Conservation (phyloP, 2,113 vertebrate genomes). For the Plestiodon gilberti region DNA sequence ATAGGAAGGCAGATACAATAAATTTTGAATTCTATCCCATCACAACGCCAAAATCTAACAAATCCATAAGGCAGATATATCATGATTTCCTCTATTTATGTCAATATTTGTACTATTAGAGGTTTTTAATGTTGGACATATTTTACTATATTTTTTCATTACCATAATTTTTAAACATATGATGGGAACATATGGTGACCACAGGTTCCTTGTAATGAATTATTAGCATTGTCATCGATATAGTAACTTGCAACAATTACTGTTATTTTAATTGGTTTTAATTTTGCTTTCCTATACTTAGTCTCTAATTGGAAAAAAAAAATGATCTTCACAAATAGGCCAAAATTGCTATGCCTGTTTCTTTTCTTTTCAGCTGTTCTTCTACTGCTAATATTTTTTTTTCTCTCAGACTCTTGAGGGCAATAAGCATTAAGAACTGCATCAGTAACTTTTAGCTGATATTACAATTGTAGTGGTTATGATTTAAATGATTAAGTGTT, state of each 20-base stretch:
- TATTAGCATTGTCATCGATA: slow-evolving; percentile 16
- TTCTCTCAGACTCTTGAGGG: slow-evolving; percentile 31
- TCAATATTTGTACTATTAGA: slow-evolving; percentile 1
- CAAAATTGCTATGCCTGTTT: slow-evolving; percentile 54
- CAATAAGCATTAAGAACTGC: slow-evolving; percentile 45
- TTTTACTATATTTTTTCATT: slow-evolving; percentile 25
- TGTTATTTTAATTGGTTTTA: neutral
- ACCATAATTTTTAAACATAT: slow-evolving; percentile 6
- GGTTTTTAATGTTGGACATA: slow-evolving; percentile 7
- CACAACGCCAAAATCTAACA: neutral
- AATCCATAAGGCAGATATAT: rapidly evolving
- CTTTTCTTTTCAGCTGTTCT: slow-evolving; percentile 8
- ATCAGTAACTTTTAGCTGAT: slow-evolving; percentile 58
- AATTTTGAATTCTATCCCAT: neutral
- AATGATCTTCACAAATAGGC: slow-evolving; percentile 41
- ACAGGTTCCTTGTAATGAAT: neutral
- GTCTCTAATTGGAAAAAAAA: slow-evolving; percentile 42
- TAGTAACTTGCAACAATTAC: neutral
- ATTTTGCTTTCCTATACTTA: slow-evolving; percentile 10
- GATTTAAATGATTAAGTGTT: slow-evolving; percentile 54
- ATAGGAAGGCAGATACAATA: neutral
- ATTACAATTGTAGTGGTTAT: slow-evolving; percentile 50
- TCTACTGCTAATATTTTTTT: slow-evolving; percentile 39
- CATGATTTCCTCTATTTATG: neutral
- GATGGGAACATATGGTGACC: slow-evolving; percentile 1